Evolutionary conservation across 2,113 vertebrate species (phyloP).

Genomic region (Saguinus imperator): DNA sequence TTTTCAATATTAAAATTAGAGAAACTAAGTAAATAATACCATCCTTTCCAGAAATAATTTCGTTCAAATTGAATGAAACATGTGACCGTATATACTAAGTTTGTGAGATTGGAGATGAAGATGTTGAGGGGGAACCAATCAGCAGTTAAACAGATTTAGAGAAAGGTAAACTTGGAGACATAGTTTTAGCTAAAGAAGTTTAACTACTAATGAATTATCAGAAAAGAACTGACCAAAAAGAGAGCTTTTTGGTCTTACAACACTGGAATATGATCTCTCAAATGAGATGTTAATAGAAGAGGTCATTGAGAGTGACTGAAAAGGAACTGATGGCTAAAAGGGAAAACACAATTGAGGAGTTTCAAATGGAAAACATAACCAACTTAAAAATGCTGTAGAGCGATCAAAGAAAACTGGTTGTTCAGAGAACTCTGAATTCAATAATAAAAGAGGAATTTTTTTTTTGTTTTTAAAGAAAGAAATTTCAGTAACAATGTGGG

Average conservation of each 20-base stretch:
- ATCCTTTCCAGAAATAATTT: background rate
- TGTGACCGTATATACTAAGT: background rate
- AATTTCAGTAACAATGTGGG: background rate
- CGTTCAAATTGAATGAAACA: background rate
- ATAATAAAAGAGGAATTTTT: background rate
- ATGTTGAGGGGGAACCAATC: background rate
- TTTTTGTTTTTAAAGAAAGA: background rate
- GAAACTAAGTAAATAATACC: background rate
- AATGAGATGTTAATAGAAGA: background rate
- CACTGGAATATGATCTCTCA: background rate
- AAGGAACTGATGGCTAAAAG: background rate
- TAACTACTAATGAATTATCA: background rate
- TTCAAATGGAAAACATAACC: background rate
- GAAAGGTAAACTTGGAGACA: background rate
- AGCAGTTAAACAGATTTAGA: background rate
- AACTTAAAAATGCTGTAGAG: background rate
- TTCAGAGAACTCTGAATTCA: background rate
- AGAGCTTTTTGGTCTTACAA: background rate
- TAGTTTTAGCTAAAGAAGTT: background rate
- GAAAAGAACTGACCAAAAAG: background rate
- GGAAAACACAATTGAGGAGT: background rate
- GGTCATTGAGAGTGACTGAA: background rate
- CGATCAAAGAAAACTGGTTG: background rate
- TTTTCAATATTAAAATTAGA: background rate
- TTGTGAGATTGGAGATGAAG: background rate